Conservation (phyloP, 1,140 invertebrate genomes). For the Sipha flava region DNA sequence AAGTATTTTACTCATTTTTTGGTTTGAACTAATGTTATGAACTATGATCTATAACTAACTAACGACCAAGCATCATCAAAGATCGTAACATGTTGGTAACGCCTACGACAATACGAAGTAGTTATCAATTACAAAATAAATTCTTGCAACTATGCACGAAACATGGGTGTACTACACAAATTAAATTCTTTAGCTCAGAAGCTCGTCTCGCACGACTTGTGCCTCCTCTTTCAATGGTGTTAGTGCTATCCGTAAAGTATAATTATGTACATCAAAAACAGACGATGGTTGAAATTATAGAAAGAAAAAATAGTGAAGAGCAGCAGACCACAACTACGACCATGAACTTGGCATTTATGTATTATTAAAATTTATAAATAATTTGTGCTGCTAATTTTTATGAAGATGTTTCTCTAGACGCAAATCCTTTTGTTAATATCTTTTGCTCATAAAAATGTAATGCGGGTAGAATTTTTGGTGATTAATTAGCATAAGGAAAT, state of each 20-base stretch:
- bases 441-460: not conserved
- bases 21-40: not conserved
- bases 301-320: not conserved
- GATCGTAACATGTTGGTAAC: not conserved
- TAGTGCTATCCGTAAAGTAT: not conserved
- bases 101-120: not conserved
- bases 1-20: not conserved
- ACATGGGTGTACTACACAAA: not conserved
- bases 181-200: not conserved
- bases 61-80: not conserved
- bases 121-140: not conserved
- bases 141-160: not conserved
- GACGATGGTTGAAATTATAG: not conserved
- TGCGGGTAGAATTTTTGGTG: not conserved
- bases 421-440: not conserved
- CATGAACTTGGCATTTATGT: slow-evolving; percentile 8
- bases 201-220: not conserved
- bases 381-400: not conserved
- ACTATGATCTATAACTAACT: not conserved
- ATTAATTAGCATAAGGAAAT: not conserved
- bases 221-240: not conserved
- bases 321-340: not conserved
- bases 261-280: not conserved
- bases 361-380: not conserved
- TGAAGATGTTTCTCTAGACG: not conserved